Conservation (phyloP, 2,113 vertebrate species). For the Paedocypris sp. region DNA sequence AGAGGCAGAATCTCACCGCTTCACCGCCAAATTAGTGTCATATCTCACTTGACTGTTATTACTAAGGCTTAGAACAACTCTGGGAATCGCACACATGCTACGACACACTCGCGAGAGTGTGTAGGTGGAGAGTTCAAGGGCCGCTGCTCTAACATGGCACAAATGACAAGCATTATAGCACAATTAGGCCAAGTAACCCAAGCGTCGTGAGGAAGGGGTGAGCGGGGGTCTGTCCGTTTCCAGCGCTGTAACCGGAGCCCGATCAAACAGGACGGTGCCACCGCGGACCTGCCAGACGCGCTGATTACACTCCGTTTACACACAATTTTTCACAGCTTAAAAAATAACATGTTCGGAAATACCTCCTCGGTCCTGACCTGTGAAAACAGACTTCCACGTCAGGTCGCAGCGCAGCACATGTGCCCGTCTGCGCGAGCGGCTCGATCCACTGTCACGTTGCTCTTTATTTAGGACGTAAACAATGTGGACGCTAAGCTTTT, state of each 20-base stretch:
- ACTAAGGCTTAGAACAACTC: conserved; percentile 19
- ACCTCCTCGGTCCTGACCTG: conserved; percentile 3
- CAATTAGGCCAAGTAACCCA: conserved; percentile 40
- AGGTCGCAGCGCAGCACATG: conserved; percentile 1
- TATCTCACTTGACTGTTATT: conserved; percentile 28
- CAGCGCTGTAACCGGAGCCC: conserved; percentile 15
- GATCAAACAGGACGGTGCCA: conserved; percentile 1
- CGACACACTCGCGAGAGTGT: not conserved
- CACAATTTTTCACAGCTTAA: not conserved
- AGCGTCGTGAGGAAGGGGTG: conserved; percentile 11
- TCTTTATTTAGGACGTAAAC: no score
- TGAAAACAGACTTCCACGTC: conserved; percentile 12
- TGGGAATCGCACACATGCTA: not conserved
- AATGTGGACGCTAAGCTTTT: no score
- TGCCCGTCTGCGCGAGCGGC: not conserved
- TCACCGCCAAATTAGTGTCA: conserved; percentile 24
- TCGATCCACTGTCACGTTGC: no score
- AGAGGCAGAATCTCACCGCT: conserved; percentile 1
- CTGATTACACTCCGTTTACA: conserved; percentile 24
- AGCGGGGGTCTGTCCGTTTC: conserved; percentile 25
- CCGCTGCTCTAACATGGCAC: conserved; percentile 24
- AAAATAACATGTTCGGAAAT: conserved; percentile 14
- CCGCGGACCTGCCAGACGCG: conserved; percentile 15
- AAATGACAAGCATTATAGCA: conserved; percentile 45
- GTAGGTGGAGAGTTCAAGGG: conserved; percentile 17